Conservation (phyloP, 2,113 vertebrate species). For the Sinocyclocheilus anophthalmus region DNA sequence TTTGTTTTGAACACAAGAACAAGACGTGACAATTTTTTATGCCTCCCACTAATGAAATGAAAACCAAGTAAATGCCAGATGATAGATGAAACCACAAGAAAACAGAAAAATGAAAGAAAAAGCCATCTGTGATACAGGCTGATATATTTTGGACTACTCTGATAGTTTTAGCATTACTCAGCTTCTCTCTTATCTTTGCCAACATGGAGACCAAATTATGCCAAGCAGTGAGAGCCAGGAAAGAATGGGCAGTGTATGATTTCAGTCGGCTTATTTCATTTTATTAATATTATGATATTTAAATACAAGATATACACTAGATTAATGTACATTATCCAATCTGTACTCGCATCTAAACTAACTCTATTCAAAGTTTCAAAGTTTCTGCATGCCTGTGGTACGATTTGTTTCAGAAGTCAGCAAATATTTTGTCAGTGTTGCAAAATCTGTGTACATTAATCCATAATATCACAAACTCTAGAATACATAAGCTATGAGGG, state of each 20-base stretch:
- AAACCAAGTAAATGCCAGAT: neutral
- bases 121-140: neutral
- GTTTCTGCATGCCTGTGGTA: neutral
- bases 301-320: neutral
- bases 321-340: neutral
- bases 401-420: neutral
- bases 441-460: neutral
- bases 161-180: slow-evolving; percentile 26
- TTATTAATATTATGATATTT: neutral
- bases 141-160: slow-evolving; percentile 23
- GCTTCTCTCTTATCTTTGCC: slow-evolving; percentile 8
- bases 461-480: neutral
- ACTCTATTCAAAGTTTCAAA: no score
- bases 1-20: neutral
- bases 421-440: neutral
- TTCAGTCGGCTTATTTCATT: neutral
- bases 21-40: no score
- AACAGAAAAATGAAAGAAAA: neutral
- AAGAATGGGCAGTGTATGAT: slow-evolving; percentile 8
- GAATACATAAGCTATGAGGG: neutral
- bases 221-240: slow-evolving; percentile 16
- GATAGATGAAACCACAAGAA: neutral
- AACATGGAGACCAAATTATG: neutral
- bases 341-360: neutral
- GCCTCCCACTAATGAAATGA: no score